Evolutionary conservation across 2,888 invertebrate genomes (phyloP).

Genomic region (Hetaerina titia): DNA sequence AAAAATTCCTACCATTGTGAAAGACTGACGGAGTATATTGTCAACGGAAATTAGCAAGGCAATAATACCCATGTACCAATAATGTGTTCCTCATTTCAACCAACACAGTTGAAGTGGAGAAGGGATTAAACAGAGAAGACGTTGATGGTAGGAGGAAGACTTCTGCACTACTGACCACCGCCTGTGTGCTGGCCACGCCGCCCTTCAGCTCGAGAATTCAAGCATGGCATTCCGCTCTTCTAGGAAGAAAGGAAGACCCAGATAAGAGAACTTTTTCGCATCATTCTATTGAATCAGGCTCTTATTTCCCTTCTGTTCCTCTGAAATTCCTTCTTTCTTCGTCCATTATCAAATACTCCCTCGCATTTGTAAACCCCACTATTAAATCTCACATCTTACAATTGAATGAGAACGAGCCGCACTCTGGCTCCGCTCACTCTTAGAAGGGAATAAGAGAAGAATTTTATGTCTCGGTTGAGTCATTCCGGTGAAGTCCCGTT

Average conservation of each 20-base stretch:
- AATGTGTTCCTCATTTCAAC: background rate
- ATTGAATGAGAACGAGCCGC: slow-evolving; percentile 14
- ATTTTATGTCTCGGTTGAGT: slow-evolving; percentile 31
- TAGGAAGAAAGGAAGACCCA: background rate
- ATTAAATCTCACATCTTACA: background rate
- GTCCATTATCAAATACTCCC: slow-evolving; percentile 38
- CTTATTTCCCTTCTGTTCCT: background rate
- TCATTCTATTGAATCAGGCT: background rate
- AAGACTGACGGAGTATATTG: too few relatives aligned
- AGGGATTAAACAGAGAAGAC: background rate
- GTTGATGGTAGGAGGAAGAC: background rate
- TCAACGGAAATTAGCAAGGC: too few relatives aligned
- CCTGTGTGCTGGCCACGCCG: background rate
- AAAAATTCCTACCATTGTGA: too few relatives aligned
- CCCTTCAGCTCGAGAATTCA: background rate
- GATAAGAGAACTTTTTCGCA: slow-evolving; percentile 25
- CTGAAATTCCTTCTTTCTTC: background rate
- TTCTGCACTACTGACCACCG: background rate
- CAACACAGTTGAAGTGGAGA: background rate
- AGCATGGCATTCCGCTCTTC: background rate
- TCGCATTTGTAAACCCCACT: background rate
- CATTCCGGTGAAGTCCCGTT: slow-evolving; percentile 42
- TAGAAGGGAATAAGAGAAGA: background rate
- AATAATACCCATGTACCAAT: too few relatives aligned
- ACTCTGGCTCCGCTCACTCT: background rate